Base-by-base conservation (phyloP, 2,797 vertebrate genomes). In the Melopsittacus undulatus region DNA sequence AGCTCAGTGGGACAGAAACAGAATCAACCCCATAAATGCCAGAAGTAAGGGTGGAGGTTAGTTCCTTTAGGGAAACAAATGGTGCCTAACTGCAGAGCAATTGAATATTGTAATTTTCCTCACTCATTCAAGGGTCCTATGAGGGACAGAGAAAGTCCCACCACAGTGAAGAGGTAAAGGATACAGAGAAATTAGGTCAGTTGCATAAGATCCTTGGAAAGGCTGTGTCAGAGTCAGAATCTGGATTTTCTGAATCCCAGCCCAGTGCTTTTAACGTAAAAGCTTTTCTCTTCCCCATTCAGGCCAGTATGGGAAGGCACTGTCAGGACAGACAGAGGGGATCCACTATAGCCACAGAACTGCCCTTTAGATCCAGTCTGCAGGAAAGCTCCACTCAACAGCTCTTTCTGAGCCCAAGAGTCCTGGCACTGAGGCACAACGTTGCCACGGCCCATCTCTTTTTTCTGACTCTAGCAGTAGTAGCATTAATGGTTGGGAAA, bases 141-240 rank as follows among this genome's bases (percentile, higher is more conserved):
- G 3, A 82, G 27, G 68, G 48, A 83, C 34, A 30, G 10, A 83
- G 34, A 27, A 92, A 83, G 13, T 56, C 51, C 24, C 42, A 83
- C 13, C 9, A 24, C 13, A 13, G 43, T 68, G 62, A 87, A 18
- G 46, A 94, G 21, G 57, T 84, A 94, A 86, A 63, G 30, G 84
- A 88, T 57, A 45, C 57, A 42, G 17, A 82, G 38, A 52, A 94
- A 89, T 1, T 0, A 93, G 66, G 36, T 77, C 67, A 74, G 66
- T 85, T 95, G 48, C 24, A 29, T 86, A 94, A 96, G 83, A 94
- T 83, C 72, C 63, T 87, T 94, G 38, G 49, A 74, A 54, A 78
- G 54, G 26, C 57, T 57, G 4, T 83, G 59, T 64, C 54, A 46
- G 34, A 96, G 72, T 54, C 59, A 74, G 66, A 88, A 76, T 57